Conservation (phyloP, 2,888 invertebrate species). For the Limnephilus marmoratus region DNA sequence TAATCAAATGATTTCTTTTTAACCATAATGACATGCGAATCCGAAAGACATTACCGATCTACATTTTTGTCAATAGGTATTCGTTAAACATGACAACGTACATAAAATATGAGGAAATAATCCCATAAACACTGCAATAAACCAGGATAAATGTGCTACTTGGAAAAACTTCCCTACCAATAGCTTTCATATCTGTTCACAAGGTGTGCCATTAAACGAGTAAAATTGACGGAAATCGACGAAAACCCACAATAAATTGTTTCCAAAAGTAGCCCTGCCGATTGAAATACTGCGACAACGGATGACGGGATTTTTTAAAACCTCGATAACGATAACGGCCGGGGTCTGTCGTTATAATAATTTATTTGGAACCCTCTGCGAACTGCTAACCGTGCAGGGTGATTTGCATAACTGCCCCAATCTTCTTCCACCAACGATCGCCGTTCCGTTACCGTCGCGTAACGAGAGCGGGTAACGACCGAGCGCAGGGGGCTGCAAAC, state of each 20-base stretch:
- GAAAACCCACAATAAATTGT: slow-evolving; percentile 25
- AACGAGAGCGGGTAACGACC: slow-evolving; percentile 44
- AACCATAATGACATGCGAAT: background rate
- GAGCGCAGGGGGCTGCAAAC: background rate
- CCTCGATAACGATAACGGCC: slow-evolving; percentile 46
- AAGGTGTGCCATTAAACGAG: background rate
- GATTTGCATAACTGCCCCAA: slow-evolving; percentile 60
- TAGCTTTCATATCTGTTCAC: background rate
- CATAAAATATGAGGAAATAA: background rate
- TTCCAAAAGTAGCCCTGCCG: slow-evolving; percentile 19
- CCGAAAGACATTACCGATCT: background rate
- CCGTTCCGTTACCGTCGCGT: slow-evolving; percentile 30
- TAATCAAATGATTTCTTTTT: too few relatives aligned
- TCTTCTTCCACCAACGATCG: slow-evolving; percentile 31
- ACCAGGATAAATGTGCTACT: background rate
- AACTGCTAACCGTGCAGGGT: slow-evolving; percentile 53
- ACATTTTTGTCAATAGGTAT: background rate
- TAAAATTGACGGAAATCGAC: slow-evolving; percentile 19
- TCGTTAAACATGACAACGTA: background rate
- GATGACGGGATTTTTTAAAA: slow-evolving; percentile 32
- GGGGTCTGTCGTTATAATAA: slow-evolving; percentile 60
- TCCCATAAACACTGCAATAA: background rate
- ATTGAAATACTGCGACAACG: slow-evolving; percentile 48
- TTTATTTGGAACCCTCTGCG: slow-evolving; percentile 49
- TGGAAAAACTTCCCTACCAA: background rate